phyloP scores from a whole-genome alignment of 1,140 invertebrate species.

The Stegodyphus dumicola region DNA sequence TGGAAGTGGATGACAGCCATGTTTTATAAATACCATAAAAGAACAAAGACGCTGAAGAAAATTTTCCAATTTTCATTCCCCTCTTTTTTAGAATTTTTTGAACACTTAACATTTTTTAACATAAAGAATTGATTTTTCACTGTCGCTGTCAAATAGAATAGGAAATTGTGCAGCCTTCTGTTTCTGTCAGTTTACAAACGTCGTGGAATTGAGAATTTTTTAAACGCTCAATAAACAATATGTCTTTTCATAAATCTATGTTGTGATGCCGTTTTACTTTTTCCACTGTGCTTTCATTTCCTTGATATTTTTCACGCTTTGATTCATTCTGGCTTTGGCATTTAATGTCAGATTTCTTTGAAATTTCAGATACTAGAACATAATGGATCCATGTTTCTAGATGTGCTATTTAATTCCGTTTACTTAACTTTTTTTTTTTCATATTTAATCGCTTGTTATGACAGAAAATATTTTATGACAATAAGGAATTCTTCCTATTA shows the following conservation, averaged over 20 bases:
- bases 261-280: constrained; percentile 21
- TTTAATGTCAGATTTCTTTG: neutral
- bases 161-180: constrained; percentile 14
- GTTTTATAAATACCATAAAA: too few relatives aligned
- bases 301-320: neutral
- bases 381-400: too few relatives aligned
- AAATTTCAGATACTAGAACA: too few relatives aligned
- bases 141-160: neutral
- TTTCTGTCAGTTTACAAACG: constrained; percentile 39
- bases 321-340: constrained; percentile 21
- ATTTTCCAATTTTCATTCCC: too few relatives aligned
- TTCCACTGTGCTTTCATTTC: constrained; percentile 9
- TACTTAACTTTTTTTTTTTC: too few relatives aligned
- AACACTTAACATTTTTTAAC: constrained; percentile 12
- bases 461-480: too few relatives aligned
- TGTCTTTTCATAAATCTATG: constrained; percentile 29
- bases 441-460: too few relatives aligned
- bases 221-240: constrained; percentile 46
- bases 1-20: too few relatives aligned
- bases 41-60: too few relatives aligned
- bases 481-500: too few relatives aligned
- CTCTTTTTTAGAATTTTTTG: too few relatives aligned
- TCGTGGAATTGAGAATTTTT: constrained; percentile 26
- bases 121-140: constrained; percentile 3
- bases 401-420: too few relatives aligned